Percentiles rank a stretch among this genome's conserved stretches.
phyloP scores from a whole-genome alignment of 2,797 vertebrate species.

The Notamacropus eugenii region DNA sequence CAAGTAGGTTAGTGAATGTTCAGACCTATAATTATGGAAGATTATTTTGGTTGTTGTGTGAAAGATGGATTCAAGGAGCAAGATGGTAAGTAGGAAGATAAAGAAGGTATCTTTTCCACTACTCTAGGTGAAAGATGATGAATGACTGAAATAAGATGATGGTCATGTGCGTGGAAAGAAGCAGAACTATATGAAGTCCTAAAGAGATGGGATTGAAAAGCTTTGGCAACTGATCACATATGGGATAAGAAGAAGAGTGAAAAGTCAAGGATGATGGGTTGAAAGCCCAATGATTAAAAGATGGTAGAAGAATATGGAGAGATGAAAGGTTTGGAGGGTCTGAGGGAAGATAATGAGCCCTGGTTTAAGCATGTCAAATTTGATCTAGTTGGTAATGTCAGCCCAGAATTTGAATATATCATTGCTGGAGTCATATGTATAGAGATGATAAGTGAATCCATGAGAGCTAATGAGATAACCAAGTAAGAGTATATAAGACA shows the following conservation, averaged over 20 bases:
- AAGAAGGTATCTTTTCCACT: not conserved
- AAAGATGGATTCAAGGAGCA: not conserved
- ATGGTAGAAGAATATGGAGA: not conserved
- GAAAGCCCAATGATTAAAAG: not conserved
- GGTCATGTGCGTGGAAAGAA: not conserved
- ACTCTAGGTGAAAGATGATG: not conserved
- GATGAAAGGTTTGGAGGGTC: not conserved
- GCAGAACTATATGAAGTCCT: not conserved
- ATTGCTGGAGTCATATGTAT: not conserved
- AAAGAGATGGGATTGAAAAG: not conserved
- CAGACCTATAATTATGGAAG: not conserved
- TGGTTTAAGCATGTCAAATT: not conserved
- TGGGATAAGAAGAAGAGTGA: not conserved
- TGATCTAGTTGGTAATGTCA: not conserved
- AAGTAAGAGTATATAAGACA: not conserved
- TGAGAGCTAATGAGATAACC: not conserved
- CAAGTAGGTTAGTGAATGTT: not conserved
- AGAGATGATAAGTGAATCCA: not conserved
- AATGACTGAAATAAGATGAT: not conserved
- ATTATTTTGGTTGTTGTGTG: not conserved
- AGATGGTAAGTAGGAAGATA: not conserved
- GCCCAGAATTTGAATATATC: not conserved
- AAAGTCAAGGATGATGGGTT: not conserved
- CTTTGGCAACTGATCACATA: not conserved
- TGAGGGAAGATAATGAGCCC: not conserved